Evolutionary conservation across 2,113 vertebrate species (phyloP), one percentile per base, ranked within the genome.

Genomic region (Orientallactaga bullata): DNA sequence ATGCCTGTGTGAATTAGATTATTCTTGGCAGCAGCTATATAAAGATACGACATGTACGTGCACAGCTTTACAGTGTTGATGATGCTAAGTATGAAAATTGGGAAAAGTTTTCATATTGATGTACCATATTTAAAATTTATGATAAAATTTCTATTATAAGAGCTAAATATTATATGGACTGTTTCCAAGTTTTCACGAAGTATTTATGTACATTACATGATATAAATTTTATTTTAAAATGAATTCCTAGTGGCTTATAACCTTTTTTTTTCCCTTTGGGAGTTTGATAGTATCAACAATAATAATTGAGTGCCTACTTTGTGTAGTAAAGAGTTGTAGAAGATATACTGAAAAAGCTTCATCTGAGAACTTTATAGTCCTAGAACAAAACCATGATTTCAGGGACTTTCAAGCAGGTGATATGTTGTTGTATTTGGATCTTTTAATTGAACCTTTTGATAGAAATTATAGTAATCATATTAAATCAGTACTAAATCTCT

Each of bases 141-240:
- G 6, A 77, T 91, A 84, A 81, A 83, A 73, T 85, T 90, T 13
- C 15, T 91, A 79, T 28, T 85, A 12, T 1, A 90, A 83, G 79
- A 66, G 20, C 47, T 93, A 91, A 85, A n/a, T 76, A 17, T 72
- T 66, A 1, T 95, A 84, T 55, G 47, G 91, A 88, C 76, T 93
- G 39, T 68, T 16, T 78, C 26, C 63, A 5, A 32, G 85, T 93
- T 96, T 55, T 35, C 26, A 16, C 76, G 37, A 85, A 35, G 2
- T 21, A 72, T 1, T 12, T 78, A n/a, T 78, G 26, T 82, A 35
- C 76, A 72, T 84, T 77, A 73, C 4, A 55, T 72, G 72, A 17
- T 85, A 88, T 47, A 65, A 72, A 71, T 89, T 85, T 89, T 94
- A 13, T 69, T 94, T 89, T 88, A 87, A 88, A 94, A 37, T 83